Conservation (phyloP, 2,113 vertebrate genomes). For the Emydura subglobosa region DNA sequence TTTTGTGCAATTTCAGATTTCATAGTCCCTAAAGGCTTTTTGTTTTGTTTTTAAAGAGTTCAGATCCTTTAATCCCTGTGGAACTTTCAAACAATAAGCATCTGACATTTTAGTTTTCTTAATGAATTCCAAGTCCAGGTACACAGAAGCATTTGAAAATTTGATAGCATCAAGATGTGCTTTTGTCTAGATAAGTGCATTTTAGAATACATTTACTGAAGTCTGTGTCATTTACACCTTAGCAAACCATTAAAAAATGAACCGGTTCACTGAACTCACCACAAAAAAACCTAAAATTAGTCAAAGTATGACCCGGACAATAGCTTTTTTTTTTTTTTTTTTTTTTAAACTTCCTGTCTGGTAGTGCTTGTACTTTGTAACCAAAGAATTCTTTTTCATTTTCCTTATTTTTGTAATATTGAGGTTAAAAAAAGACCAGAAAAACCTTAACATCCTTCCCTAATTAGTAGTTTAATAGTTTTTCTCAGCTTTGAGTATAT, state of each 20-base stretch:
- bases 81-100: constrained; percentile 25
- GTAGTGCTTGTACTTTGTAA: not conserved
- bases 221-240: not conserved
- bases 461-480: too few relatives aligned
- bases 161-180: not conserved
- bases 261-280: not conserved
- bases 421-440: fast-evolving
- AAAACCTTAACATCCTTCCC: too few relatives aligned
- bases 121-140: constrained; percentile 18
- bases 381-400: not conserved
- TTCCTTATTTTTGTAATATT: not conserved
- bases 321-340: not conserved
- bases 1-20: not conserved
- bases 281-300: not conserved
- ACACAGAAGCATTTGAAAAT: constrained; percentile 11
- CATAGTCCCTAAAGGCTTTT: not conserved
- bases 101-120: constrained; percentile 34
- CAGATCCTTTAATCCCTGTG: not conserved
- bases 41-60: not conserved
- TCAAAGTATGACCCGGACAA: not conserved
- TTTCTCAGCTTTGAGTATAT: too few relatives aligned
- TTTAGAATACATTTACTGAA: constrained; percentile 19
- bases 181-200: constrained; percentile 10
- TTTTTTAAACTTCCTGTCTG: not conserved
- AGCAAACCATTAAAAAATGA: not conserved